These are phyloP conservation scores for Atethmia centrago DNA, from an alignment of 2,888 invertebrate genomes.

Conservation along the genomic window DNA sequence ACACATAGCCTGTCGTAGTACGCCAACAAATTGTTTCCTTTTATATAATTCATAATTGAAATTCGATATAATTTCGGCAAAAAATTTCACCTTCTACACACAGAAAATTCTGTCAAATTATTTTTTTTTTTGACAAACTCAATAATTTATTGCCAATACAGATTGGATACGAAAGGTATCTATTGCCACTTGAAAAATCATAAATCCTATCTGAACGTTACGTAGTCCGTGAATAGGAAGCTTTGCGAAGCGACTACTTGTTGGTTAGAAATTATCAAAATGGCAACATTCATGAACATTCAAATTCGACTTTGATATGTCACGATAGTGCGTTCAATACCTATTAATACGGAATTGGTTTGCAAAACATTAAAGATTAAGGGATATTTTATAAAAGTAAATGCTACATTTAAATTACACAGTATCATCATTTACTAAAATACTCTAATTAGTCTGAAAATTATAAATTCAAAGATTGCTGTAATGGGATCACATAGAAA, in stretches of 20 bases:
- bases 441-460: too few relatives aligned
- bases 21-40: slow-evolving; percentile 43
- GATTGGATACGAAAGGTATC: not conserved
- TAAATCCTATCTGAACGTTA: not conserved
- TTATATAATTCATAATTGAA: slow-evolving; percentile 59
- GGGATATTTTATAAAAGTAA: not conserved
- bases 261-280: not conserved
- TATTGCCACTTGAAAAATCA: slow-evolving; percentile 23
- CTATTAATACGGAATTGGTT: accelerated
- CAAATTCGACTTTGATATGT: slow-evolving; percentile 50
- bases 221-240: slow-evolving; percentile 28
- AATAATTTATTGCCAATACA: slow-evolving; percentile 45
- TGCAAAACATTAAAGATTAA: not conserved
- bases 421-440: too few relatives aligned
- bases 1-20: slow-evolving; percentile 49
- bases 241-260: not conserved
- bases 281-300: slow-evolving; percentile 36
- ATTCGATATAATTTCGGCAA: slow-evolving; percentile 46
- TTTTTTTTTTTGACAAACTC: slow-evolving; percentile 56
- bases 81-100: slow-evolving; percentile 37
- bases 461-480: too few relatives aligned
- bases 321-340: slow-evolving; percentile 51
- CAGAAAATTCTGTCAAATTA: slow-evolving; percentile 52
- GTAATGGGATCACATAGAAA: not conserved
- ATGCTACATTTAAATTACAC: not conserved